Evolutionary conservation across 2,797 vertebrate genomes (phyloP), one percentile per base, ranked within the genome.

Genomic region (Clarias pachynema): DNA sequence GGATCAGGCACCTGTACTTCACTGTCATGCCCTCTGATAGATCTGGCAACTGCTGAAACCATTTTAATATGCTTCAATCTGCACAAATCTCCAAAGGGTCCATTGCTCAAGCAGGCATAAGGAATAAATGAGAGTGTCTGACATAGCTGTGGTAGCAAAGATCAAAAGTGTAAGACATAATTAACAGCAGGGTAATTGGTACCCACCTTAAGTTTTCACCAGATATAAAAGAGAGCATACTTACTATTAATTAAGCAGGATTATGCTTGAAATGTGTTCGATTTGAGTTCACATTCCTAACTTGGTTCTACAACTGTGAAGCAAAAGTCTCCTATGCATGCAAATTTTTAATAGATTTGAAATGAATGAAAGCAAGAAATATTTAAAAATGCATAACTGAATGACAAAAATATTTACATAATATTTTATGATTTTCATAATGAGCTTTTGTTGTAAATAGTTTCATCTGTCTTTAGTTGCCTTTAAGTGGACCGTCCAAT

Each of bases 151-250:
- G 94, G 92, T 93, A 91, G 93, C 91, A 89, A 86, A 94, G 94
- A 96, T 96, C 95, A 96, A 95, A 95, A 93, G 91, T 93, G 90
- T 93, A 91, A 90, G 92, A 94, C 93, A 95, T 96, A 94, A 96
- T 96, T 96, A 96, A 95, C 93, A 94, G 94, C 90, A 93, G 89
- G 94, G 93, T 96, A 95, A 96, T 95, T 95, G 94, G 93, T 95
- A 95, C 94, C 94, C 93, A 95, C 93, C 95, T 92, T 88, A 90
- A 95, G 93, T 95, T 94, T 95, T 94, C 93, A 94, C 91, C 92
- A 93, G 92, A 95, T 93, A 93, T 92, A 90, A 93, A 93, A 92
- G 94, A 92, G 90, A 93, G 91, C 87, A 89, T 85, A 91, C 91
- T 93, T 91, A 90, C 91, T 94, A 93, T 93, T 95, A 95, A 95